Conservation (phyloP, 2,113 vertebrate species). For the Sinocyclocheilus grahami region DNA sequence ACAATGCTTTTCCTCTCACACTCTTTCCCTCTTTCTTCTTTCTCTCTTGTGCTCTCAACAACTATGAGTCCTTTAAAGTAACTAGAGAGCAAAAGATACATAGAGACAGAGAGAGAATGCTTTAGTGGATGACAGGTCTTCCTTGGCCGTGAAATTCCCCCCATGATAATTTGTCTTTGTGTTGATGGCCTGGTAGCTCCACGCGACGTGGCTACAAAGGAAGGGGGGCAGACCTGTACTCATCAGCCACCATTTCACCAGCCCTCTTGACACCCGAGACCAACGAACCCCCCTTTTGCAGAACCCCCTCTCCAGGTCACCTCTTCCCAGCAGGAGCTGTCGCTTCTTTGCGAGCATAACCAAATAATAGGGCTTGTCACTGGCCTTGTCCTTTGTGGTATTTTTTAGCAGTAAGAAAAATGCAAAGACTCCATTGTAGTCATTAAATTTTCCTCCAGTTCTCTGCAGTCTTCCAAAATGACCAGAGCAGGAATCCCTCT, state of each 20-base stretch:
- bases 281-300: conserved; percentile 79
- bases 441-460: conserved; percentile 91
- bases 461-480: conserved; percentile 83
- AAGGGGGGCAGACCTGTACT: conserved; percentile 83
- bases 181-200: conserved; percentile 84
- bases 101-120: conserved; percentile 71
- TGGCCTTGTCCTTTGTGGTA: conserved; percentile 90
- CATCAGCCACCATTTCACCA: conserved; percentile 95
- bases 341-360: conserved; percentile 88
- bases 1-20: conserved; percentile 16
- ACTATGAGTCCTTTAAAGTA: conserved; percentile 30
- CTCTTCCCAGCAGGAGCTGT: conserved; percentile 87
- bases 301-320: conserved; percentile 63
- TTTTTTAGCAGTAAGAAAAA: conserved; percentile 87
- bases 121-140: conserved; percentile 84
- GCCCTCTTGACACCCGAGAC: conserved; percentile 87
- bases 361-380: conserved; percentile 99
- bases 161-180: conserved; percentile 92
- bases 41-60: conserved; percentile 15
- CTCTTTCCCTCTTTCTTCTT: neutral
- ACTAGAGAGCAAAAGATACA: conserved; percentile 68
- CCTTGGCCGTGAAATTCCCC: conserved; percentile 82
- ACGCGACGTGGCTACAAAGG: conserved; percentile 78
- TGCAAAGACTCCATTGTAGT: conserved; percentile 97
- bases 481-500: conserved; percentile 84